These are phyloP conservation scores for Martes martes DNA, from an alignment of 2,113 vertebrate genomes.

Conservation along the genomic window DNA sequence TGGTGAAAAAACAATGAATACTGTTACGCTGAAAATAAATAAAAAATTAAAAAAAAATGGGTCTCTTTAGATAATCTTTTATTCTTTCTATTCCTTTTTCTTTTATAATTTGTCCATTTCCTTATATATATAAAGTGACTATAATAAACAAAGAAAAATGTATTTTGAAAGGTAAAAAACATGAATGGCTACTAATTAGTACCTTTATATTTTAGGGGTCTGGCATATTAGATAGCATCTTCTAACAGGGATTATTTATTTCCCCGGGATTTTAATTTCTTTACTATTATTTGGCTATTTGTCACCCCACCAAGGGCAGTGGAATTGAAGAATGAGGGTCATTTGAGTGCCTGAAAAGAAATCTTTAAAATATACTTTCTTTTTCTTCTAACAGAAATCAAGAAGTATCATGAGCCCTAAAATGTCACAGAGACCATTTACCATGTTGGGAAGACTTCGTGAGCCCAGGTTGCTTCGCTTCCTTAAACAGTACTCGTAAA, in stretches of 20 bases:
- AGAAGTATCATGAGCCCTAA: not conserved
- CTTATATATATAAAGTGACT: not conserved
- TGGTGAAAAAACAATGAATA: no score
- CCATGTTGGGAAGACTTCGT: constrained; percentile 4
- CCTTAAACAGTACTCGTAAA: not conserved
- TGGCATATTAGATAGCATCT: not conserved
- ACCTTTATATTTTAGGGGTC: not conserved
- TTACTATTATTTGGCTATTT: not conserved
- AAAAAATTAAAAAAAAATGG: not conserved
- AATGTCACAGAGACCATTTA: not conserved
- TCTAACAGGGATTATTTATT: constrained; percentile 28
- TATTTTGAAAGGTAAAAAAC: not conserved
- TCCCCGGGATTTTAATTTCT: constrained; percentile 32
- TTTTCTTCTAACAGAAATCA: constrained; percentile 14
- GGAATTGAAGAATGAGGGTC: constrained; percentile 8
- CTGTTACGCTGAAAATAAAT: no score
- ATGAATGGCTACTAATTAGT: not conserved
- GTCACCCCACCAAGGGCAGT: not conserved
- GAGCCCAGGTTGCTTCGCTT: constrained; percentile 20
- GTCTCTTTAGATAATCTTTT: not conserved
- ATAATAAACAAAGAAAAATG: not conserved
- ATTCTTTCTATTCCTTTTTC: not conserved
- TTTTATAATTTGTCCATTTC: not conserved
- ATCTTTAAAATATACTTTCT: constrained; percentile 36
- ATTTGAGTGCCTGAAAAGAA: constrained; percentile 55